Percentiles rank a stretch among this genome's conserved stretches.
Conservation (phyloP, 1,140 invertebrate species). For the Vollenhovia emeryi region DNA sequence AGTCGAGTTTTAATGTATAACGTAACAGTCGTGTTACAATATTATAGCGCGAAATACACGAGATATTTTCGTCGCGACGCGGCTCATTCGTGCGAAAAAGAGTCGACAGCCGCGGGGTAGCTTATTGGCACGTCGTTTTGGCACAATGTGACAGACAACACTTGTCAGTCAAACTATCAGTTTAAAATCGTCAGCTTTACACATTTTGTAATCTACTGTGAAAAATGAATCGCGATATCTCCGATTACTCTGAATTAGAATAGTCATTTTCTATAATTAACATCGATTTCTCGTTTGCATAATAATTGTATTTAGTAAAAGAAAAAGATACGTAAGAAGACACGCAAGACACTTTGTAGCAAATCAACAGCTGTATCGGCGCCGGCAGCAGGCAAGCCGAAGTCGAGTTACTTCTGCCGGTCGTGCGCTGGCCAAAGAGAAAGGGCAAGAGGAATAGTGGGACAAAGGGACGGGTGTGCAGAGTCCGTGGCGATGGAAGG, state of each 20-base stretch:
- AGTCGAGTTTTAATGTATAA: background rate
- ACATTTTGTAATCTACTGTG: too few relatives aligned
- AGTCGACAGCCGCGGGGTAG: background rate
- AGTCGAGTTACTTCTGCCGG: slow-evolving; percentile 68
- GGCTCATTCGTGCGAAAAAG: background rate
- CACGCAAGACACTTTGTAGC: slow-evolving; percentile 58
- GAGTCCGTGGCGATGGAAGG: slow-evolving; percentile 53
- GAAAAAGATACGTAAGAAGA: background rate
- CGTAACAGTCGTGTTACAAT: slow-evolving; percentile 27
- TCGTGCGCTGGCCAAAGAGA: slow-evolving; percentile 45
- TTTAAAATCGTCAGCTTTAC: background rate
- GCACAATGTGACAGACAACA: background rate
- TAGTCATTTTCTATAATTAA: background rate
- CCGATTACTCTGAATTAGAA: background rate
- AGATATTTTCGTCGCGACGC: slow-evolving; percentile 15
- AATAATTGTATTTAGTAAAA: background rate
- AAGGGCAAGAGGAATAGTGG: slow-evolving; percentile 53
- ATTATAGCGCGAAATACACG: too few relatives aligned
- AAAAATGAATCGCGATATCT: background rate
- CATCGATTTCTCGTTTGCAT: background rate
- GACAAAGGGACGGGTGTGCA: slow-evolving; percentile 72
- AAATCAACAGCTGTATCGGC: slow-evolving; percentile 69
- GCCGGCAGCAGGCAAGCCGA: slow-evolving; percentile 63
- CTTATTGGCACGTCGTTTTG: background rate
- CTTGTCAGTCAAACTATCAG: background rate